phyloP scores from a whole-genome alignment of 2,113 vertebrate genomes.

The Cololabis saira region DNA sequence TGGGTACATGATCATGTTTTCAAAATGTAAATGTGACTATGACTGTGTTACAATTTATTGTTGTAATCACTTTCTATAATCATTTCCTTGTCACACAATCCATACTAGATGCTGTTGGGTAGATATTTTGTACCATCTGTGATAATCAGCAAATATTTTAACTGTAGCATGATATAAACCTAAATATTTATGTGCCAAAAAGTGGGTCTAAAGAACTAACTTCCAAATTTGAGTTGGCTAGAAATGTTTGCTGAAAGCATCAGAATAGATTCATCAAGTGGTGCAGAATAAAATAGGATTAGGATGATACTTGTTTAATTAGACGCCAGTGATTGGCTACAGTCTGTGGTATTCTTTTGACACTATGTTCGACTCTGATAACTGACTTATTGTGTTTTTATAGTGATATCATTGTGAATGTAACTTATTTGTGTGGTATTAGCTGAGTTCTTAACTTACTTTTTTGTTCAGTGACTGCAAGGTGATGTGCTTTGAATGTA shows the following conservation, averaged over 20 bases:
- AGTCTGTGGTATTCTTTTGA: constrained; percentile 57
- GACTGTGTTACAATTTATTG: constrained; percentile 73
- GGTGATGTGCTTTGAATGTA: constrained; percentile 79
- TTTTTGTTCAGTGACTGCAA: constrained; percentile 74
- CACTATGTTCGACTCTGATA: constrained; percentile 62
- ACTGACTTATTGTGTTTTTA: constrained; percentile 66
- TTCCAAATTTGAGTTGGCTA: constrained; percentile 45
- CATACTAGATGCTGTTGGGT: constrained; percentile 71
- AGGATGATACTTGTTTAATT: constrained; percentile 54
- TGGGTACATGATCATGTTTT: constrained; percentile 64
- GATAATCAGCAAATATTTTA: constrained; percentile 78
- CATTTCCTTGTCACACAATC: constrained; percentile 62
- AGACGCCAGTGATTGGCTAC: constrained; percentile 52
- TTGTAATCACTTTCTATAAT: constrained; percentile 71
- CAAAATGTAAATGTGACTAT: constrained; percentile 79
- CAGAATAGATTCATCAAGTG: constrained; percentile 36
- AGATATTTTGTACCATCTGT: constrained; percentile 81
- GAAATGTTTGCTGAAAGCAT: constrained; percentile 43
- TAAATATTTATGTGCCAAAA: constrained; percentile 62
- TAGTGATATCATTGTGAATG: constrained; percentile 77
- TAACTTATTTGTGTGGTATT: constrained; percentile 80
- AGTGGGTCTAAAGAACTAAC: constrained; percentile 59
- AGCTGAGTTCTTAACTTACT: constrained; percentile 62
- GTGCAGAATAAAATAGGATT: constrained; percentile 61
- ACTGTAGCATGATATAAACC: constrained; percentile 76